Evolutionary conservation across 2,113 vertebrate species (phyloP), one percentile per base, ranked within the genome.

Genomic region (Cryptotis parvus): DNA sequence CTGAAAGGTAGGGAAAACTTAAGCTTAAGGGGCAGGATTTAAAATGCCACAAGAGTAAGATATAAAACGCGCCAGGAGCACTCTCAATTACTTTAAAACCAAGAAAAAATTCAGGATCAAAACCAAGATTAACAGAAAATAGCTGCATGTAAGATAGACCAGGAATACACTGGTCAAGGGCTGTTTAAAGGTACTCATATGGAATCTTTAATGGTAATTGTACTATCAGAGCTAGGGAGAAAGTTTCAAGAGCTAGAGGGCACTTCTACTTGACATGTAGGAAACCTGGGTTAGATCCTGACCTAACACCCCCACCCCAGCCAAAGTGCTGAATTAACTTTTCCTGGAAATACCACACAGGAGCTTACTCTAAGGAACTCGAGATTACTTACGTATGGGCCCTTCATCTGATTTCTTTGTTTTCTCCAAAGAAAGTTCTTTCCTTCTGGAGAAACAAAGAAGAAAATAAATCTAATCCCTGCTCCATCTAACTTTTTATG

Each of bases 401-500:
- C 43, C 99, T n/a, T n/a, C 99, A 77, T 99, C 99, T 76, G 99
- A 99, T 99, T 99, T 94, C 98, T 98, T 91, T 98, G 98, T 97
- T 99, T n/a, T n/a, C n/a, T n/a, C n/a, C 99, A 89, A 97, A 99
- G 96, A 99, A 95, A 35, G 98, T 93, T 87, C 98, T n/a, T 98
- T 66, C 98, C 99, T 68, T 98, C 97, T 22, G 99, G 99, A 91
- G 99, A 99, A 37, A 97, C 94, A n/a, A 27, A 99, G 98, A 83
- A 97, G 95, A 97, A 99, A 99, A 97, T 99, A 99, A 97, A 96
- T 99, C 99, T 87, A 99, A 98, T 95, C n/a, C 99, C 98, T 43
- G 99, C 98, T 90, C 99, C 99, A 93, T 99, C 99, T 37, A 99
- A 98, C 96, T n/a, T 99, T 99, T 99, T 99, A 95, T 26, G 90